phyloP scores from a whole-genome alignment of 1,140 invertebrate species.

The Orchesella cincta region DNA sequence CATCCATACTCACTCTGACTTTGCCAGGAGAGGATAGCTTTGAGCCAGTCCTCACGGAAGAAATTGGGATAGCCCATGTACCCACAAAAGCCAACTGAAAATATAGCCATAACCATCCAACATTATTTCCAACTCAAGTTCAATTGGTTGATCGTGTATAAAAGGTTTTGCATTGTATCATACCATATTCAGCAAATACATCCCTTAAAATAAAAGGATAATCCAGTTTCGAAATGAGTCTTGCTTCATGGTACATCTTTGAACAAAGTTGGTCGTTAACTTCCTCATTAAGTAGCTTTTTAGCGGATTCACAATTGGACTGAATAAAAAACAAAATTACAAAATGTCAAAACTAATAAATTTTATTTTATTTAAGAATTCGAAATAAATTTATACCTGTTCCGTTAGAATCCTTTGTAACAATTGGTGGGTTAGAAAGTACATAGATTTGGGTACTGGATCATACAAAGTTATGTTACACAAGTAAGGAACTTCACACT shows the following conservation, averaged over 20 bases:
- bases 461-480: neutral
- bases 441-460: neutral
- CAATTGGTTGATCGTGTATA: neutral
- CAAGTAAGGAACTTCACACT: slow-evolving; percentile 1
- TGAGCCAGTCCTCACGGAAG: slow-evolving; percentile 1
- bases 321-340: no score
- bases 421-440: slow-evolving; percentile 7
- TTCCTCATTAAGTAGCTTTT: neutral
- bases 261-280: neutral
- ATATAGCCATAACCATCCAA: neutral
- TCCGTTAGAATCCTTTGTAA: slow-evolving; percentile 1
- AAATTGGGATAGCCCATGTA: slow-evolving; percentile 17
- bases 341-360: no score
- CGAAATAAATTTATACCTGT: no score
- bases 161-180: neutral
- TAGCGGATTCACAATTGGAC: neutral
- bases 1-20: slow-evolving; percentile 24
- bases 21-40: slow-evolving; percentile 7
- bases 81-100: slow-evolving; percentile 14
- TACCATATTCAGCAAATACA: neutral
- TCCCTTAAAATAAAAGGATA: neutral
- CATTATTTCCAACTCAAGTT: neutral
- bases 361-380: no score
- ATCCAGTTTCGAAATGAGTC: neutral
- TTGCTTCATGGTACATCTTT: slow-evolving; percentile 9